A percentile compares a stretch with the other conserved stretches of the same genome.
Evolutionary conservation across 2,888 invertebrate genomes (phyloP).

Genomic region (Microchrysa polita): DNA sequence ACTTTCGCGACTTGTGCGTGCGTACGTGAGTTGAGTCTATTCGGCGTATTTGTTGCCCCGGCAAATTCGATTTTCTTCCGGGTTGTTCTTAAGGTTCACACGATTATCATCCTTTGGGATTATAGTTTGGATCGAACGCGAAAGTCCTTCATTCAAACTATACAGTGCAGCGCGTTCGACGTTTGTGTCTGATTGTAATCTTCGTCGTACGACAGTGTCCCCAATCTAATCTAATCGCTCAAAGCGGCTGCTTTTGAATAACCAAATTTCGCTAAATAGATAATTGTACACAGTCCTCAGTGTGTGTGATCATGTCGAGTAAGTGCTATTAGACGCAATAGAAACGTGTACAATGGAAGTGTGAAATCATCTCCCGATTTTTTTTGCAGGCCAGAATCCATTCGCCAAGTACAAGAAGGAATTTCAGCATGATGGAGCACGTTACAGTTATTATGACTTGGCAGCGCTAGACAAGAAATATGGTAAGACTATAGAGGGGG

Average conservation of each 20-base stretch:
- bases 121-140: no score
- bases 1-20: no score
- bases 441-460: constrained; percentile 84
- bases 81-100: no score
- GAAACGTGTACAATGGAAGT: neutral
- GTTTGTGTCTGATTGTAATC: no score
- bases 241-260: neutral
- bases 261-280: neutral
- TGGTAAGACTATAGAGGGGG: constrained; percentile 72
- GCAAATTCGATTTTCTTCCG: no score
- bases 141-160: no score
- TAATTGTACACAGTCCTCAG: no score
- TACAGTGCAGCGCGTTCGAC: no score
- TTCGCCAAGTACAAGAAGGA: constrained; percentile 71
- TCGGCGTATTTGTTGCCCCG: no score
- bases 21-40: no score
- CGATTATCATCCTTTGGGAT: no score
- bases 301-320: constrained; percentile 31
- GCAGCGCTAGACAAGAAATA: constrained; percentile 78
- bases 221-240: neutral
- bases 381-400: constrained; percentile 71
- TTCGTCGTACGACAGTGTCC: no score
- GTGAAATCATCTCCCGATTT: constrained; percentile 51
- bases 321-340: neutral
- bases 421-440: constrained; percentile 69